Evolutionary conservation across 1,140 invertebrate genomes (phyloP), one percentile per base, ranked within the genome.

Genomic region (Leptopilina boulardi): DNA sequence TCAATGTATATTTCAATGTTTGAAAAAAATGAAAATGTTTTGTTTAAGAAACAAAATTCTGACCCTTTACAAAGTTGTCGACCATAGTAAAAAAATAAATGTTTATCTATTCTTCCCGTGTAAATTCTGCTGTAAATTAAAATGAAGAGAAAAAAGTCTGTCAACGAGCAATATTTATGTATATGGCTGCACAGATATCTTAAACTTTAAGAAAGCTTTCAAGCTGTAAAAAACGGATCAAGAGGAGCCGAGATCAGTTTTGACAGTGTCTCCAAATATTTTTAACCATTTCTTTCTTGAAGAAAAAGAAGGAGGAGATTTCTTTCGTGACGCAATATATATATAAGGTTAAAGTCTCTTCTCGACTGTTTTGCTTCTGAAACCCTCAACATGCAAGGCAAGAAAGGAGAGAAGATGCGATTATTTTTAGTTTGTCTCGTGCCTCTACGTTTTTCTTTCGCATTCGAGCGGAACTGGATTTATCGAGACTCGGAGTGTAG

Each of bases 391-490:
- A 15, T 66, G 59, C 15, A 34, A n/a, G 15, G 21, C 19, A 44
- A 51, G 23, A 59, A 44, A 51, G 23, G 59, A 66, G 26, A 23
- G 59, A 23, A 66, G 59, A 66, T 30, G 4, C 3, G 59, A 30
- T 66, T 66, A 66, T 66, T 66, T 66, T 66, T 66, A 66, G 59
- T 66, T 66, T 34, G 59, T 66, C 59, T 66, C 59, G 59, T 66
- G 59, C 59, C 59, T 66, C 5, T 34, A 66, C 26, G 59, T 66
- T 30, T 66, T 66, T 59, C 19, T 66, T 66, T 66, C 23, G 23
- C 13, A 66, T 30, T 30, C 11, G 21, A 30, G 59, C 23, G 26
- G 59, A 30, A 66, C 23, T 66, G 59, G 23, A 66, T 66, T 66
- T 59, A 59, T 59, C 13, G 56, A 59, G 13, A 59, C 34, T 15